Conservation (phyloP, 1,140 invertebrate species). For the Trichogramma pretiosum region DNA sequence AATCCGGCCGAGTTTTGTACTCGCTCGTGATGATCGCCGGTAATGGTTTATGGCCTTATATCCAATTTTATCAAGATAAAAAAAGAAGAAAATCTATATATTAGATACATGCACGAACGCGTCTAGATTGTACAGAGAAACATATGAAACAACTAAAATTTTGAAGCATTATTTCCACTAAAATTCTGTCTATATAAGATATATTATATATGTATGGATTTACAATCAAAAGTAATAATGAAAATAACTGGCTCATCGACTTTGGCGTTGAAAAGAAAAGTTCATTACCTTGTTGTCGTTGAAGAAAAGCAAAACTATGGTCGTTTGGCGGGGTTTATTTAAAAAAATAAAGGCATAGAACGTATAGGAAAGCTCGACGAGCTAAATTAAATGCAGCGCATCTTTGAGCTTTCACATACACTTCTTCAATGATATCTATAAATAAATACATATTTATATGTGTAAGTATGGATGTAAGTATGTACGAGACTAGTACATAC, state of each 20-base stretch:
- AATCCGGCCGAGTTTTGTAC: constrained; percentile 31
- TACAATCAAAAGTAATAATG: too few relatives aligned
- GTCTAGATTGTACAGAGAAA: constrained; percentile 33
- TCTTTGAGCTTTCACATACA: constrained; percentile 15
- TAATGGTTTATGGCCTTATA: constrained; percentile 47
- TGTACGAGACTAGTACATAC: too few relatives aligned
- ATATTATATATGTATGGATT: too few relatives aligned
- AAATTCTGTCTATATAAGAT: too few relatives aligned
- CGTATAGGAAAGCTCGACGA: constrained; percentile 12
- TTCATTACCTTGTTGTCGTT: too few relatives aligned
- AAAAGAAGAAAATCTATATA: constrained; percentile 47
- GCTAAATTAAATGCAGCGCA: too few relatives aligned
- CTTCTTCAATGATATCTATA: constrained; percentile 1
- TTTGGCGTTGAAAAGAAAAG: too few relatives aligned
- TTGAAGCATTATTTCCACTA: too few relatives aligned
- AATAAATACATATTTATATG: neutral
- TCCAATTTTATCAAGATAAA: constrained; percentile 46
- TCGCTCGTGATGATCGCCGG: constrained; percentile 38
- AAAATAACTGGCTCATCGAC: too few relatives aligned
- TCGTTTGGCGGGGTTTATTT: too few relatives aligned
- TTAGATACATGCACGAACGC: constrained; percentile 32
- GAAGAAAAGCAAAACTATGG: too few relatives aligned
- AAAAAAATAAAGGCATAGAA: constrained; percentile 1
- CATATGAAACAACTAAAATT: too few relatives aligned
- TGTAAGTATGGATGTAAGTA: constrained; percentile 8